Base-by-base conservation (phyloP, 1,140 invertebrate genomes). In the Cherax destructor region DNA sequence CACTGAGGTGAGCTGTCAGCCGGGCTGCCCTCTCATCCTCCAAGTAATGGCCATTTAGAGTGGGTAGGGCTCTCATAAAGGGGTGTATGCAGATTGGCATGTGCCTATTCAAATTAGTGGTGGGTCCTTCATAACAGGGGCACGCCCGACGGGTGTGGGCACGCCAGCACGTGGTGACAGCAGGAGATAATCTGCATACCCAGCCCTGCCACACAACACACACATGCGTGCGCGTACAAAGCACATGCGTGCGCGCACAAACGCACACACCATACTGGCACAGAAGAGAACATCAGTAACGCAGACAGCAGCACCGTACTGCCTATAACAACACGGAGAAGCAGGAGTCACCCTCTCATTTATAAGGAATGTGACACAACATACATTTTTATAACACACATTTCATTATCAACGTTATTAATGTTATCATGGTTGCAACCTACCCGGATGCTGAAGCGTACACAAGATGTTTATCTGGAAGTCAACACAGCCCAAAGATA, bases 21-120 rank as follows among this genome's bases (percentile, higher is more conserved):
- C 74, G 86, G n/a, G 72, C 69, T 30, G 21, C 30, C 88, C 7
- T 77, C 50, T 50, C 56, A 16, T 30, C 65, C 72, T 77, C 74
- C 61, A 56, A 84, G 88, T 83, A 77, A 90, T 84, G 88, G 88
- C 88, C 88, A 90, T 90, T 90, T 90, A 90, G 83, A 84, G 83
- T 74, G 72, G 88, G 88, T 72, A 74, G 74, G 18, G 88, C 81
- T 52, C 65, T 84, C 88, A 90, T 90, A 90, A 90, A 90, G 81
- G 88, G 88, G 88, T 84, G 74, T 83, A 83, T 83, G 80, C 72
- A 83, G 88, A 90, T 90, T 90, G 88, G 88, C 88, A 85, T 90
- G 88, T 65, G 88, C 81, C 88, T 90, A 90, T 90, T 90, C 88
- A 90, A 90, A 90, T 90, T 90, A 90, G 88, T 81, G 88, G 88